Evolutionary conservation across 2,113 vertebrate genomes (phyloP).

Genomic region (Bombycilla garrulus): DNA sequence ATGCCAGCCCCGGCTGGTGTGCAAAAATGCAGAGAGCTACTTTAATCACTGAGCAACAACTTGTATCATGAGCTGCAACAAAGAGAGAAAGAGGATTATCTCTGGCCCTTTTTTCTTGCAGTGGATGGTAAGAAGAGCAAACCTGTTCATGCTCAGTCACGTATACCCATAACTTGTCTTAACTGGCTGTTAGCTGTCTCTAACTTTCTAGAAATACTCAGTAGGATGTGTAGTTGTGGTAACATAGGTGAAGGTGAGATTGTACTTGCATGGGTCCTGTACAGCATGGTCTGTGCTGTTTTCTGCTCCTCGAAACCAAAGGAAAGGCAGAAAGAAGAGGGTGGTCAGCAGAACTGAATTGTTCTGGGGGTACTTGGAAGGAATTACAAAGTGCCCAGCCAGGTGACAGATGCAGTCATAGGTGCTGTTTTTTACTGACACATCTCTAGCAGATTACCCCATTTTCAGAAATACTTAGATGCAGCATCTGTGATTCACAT

Average conservation of each 20-base stretch:
- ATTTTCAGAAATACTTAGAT: background rate
- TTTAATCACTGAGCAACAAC: background rate
- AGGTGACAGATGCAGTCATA: background rate
- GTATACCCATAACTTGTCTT: background rate
- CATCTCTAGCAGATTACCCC: rapidly evolving
- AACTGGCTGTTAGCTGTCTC: background rate
- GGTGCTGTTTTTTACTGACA: background rate
- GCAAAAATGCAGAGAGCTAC: background rate
- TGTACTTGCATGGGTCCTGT: background rate
- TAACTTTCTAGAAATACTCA: background rate
- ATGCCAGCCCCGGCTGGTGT: background rate
- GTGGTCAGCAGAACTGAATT: background rate
- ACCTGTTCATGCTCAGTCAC: background rate
- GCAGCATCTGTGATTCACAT: background rate
- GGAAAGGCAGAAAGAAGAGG: background rate
- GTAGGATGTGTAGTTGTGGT: background rate
- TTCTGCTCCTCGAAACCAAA: background rate
- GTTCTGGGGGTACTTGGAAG: background rate
- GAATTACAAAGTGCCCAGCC: background rate
- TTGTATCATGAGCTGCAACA: background rate
- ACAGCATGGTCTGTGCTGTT: background rate
- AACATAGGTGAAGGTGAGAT: background rate
- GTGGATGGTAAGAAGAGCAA: background rate
- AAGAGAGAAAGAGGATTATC: background rate
- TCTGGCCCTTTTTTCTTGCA: background rate